phyloP scores from a whole-genome alignment of 2,888 invertebrate species.

The Lycia hirtaria region DNA sequence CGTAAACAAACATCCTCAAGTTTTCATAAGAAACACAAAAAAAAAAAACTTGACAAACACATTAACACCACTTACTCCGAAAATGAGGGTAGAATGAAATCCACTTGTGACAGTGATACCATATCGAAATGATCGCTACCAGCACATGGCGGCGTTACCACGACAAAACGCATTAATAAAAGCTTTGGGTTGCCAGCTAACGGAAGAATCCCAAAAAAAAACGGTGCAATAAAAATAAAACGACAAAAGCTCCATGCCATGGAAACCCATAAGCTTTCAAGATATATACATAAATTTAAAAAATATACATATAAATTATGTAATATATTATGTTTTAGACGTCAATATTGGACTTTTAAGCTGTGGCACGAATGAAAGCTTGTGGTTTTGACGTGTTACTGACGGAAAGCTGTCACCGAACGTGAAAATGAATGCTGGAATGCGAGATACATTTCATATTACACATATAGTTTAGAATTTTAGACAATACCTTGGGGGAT shows the following conservation, averaged over 20 bases:
- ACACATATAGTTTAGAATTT: conserved; percentile 13
- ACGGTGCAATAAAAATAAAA: conserved; percentile 43
- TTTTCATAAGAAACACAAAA: neutral
- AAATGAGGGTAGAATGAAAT: conserved; percentile 12
- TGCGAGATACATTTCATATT: conserved; percentile 7
- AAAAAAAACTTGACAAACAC: conserved; percentile 6
- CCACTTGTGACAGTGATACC: conserved; percentile 9
- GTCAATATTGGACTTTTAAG: conserved; percentile 81
- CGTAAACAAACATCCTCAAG: neutral
- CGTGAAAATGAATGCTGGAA: conserved; percentile 29
- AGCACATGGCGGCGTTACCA: conserved; percentile 20
- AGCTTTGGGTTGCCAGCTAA: conserved; percentile 75
- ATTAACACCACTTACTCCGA: conserved; percentile 19
- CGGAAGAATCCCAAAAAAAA: conserved; percentile 42
- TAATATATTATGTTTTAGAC: conserved; percentile 41
- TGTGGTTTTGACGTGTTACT: conserved; percentile 62
- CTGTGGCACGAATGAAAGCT: conserved; percentile 74
- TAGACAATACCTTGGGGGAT: conserved; percentile 20
- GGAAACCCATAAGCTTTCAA: conserved; percentile 82
- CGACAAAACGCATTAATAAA: conserved; percentile 36
- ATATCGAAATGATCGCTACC: neutral
- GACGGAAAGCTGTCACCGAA: conserved; percentile 40
- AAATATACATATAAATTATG: conserved; percentile 38
- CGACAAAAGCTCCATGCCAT: conserved; percentile 63
- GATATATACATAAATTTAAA: conserved; percentile 19